A percentile compares a stretch with the other conserved stretches of the same genome.
phyloP scores from a whole-genome alignment of 2,797 vertebrate species.

The Thaleichthys pacificus region DNA sequence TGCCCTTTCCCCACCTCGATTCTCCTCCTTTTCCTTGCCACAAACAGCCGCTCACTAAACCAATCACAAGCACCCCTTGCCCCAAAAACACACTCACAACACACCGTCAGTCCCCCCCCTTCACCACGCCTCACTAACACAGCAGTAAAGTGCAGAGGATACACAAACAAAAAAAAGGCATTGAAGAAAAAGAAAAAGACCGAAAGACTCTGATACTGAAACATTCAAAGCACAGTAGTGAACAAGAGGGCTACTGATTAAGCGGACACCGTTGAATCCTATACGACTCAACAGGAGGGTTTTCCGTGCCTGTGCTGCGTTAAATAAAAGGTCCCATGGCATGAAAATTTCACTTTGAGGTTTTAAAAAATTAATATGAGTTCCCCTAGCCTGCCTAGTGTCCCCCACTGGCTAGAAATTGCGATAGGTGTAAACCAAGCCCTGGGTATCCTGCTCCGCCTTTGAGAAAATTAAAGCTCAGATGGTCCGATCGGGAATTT shows the following conservation, averaged over 20 bases:
- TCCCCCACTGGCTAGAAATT: too few relatives aligned
- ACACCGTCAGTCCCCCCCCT: constrained; percentile 58
- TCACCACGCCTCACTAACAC: constrained; percentile 72
- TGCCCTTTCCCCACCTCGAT: constrained; percentile 48
- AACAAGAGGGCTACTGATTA: constrained; percentile 34
- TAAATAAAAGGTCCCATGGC: constrained; percentile 14
- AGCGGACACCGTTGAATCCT: constrained; percentile 41
- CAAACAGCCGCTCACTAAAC: constrained; percentile 61
- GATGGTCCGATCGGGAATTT: too few relatives aligned
- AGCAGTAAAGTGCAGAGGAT: constrained; percentile 85
- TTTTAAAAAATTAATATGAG: too few relatives aligned
- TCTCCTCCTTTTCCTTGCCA: constrained; percentile 75
- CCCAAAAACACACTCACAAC: constrained; percentile 58
- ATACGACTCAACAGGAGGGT: constrained; percentile 41
- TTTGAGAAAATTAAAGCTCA: too few relatives aligned
- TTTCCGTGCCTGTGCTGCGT: constrained; percentile 40
- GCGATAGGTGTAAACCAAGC: too few relatives aligned
- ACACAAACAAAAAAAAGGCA: constrained; percentile 46
- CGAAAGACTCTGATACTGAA: constrained; percentile 47
- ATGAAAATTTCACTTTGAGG: too few relatives aligned
- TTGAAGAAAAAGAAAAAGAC: constrained; percentile 17
- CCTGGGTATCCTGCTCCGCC: too few relatives aligned
- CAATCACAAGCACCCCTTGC: constrained; percentile 54
- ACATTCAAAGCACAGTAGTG: constrained; percentile 53
- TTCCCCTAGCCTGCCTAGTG: too few relatives aligned